phyloP scores from a whole-genome alignment of 1,140 invertebrate species.

The Zaprionus nigranus region DNA sequence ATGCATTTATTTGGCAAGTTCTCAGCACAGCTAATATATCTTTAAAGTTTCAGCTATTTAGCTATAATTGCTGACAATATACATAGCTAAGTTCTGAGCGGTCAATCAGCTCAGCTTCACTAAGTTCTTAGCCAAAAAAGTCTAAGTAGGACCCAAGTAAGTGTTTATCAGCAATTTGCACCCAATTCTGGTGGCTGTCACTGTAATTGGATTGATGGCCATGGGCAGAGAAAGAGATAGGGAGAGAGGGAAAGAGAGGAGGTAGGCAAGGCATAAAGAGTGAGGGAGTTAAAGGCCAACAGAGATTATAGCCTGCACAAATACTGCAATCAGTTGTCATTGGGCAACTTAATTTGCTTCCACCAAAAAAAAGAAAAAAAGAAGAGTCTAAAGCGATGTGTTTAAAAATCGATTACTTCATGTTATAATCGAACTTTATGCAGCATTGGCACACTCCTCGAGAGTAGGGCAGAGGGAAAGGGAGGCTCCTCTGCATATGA shows the following conservation, averaged over 20 bases:
- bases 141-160: background rate
- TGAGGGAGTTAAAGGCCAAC: background rate
- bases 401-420: slow-evolving; percentile 34
- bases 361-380: background rate
- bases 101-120: background rate
- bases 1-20: background rate
- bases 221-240: background rate
- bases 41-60: background rate
- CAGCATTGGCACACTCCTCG: slow-evolving; percentile 35
- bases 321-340: slow-evolving; percentile 7
- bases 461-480: background rate
- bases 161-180: background rate
- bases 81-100: background rate
- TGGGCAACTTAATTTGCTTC: background rate
- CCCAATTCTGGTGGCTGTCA: background rate
- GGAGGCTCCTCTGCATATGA: slow-evolving; percentile 16
- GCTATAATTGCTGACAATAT: background rate
- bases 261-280: background rate
- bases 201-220: background rate
- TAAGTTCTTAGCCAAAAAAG: background rate
- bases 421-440: background rate
- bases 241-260: background rate
- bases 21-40: background rate
- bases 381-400: slow-evolving; percentile 13
- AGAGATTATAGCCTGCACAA: background rate